phyloP scores from a whole-genome alignment of 2,113 vertebrate genomes.

The Rhizomys pruinosus region DNA sequence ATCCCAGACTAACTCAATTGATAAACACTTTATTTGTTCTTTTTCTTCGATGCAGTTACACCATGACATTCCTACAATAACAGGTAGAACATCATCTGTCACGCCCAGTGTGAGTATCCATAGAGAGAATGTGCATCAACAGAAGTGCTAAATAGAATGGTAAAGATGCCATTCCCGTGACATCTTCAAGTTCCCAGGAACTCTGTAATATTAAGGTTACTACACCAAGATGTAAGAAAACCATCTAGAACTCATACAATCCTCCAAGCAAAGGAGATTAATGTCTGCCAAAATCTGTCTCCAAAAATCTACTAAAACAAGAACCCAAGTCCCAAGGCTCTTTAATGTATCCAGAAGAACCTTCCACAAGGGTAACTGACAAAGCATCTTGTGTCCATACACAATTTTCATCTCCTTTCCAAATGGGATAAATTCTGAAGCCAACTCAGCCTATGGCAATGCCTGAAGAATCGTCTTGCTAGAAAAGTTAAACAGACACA shows the following conservation, averaged over 20 bases:
- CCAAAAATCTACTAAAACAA: conserved; percentile 53
- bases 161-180: conserved; percentile 57
- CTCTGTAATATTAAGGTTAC: conserved; percentile 5
- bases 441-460: conserved; percentile 41
- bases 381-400: conserved; percentile 51
- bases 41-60: conserved; percentile 10
- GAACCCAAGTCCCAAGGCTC: conserved; percentile 36
- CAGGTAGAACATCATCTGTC: neutral
- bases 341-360: conserved; percentile 59
- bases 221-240: conserved; percentile 46
- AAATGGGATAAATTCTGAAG: conserved; percentile 64
- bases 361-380: conserved; percentile 21
- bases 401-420: conserved; percentile 42
- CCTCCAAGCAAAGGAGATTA: conserved; percentile 28
- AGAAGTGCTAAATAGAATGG: conserved; percentile 4
- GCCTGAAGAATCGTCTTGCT: conserved; percentile 45
- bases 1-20: conserved; percentile 12
- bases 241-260: neutral
- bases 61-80: conserved; percentile 44
- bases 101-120: neutral
- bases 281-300: conserved; percentile 59
- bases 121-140: neutral
- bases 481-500: conserved; percentile 38
- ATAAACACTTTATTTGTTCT: conserved; percentile 33
- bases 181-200: conserved; percentile 41